Evolutionary conservation across 2,797 vertebrate genomes (phyloP), one percentile per base, ranked within the genome.

Genomic region (Centroberyx gerrardi): DNA sequence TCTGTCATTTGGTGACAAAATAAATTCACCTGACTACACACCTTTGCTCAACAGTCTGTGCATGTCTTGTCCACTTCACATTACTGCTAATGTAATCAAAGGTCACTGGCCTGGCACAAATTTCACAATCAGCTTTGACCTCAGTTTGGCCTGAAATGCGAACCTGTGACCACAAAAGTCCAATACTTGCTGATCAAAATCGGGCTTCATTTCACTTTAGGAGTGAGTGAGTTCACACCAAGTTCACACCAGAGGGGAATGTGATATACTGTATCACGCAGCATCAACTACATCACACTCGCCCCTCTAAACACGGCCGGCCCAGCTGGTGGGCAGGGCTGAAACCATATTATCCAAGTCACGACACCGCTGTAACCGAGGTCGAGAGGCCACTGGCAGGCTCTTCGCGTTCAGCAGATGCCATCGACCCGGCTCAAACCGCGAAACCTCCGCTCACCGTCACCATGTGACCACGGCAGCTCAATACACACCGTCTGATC

Each of bases 301-400:
- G 29, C 5, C 56, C 46, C 54, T n/a, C 17, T 69, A 22, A 69
- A 46, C 66, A 14, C 40, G 2, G 9, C 22, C 18, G 28, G 28
- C 31, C 17, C 75, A 81, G 82, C 80, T 84, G 72, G 77, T 33
- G 63, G 55, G 62, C 58, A 56, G 74, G 33, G 28, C 55, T n/a
- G 29, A 58, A 71, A 46, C 69, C 46, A 70, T 74, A 70, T 80
- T 81, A 74, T 53, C 27, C 12, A 29, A 54, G 52, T 54, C 53
- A 42, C 58, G 6, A 10, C n/a, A 60, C 58, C 55, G 8, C 54
- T 33, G 54, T 17, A n/a, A 36, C 58, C n/a, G 36, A 13, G 14
- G 53, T 13, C 29, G 22, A 54, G 27, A 15, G 27, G 53, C 27
- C 53, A 4, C 27, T 29, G 53, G 27, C 53, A 14, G 53, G 27